Base-by-base conservation (phyloP, 2,113 vertebrate genomes). In the Suricata suricatta region DNA sequence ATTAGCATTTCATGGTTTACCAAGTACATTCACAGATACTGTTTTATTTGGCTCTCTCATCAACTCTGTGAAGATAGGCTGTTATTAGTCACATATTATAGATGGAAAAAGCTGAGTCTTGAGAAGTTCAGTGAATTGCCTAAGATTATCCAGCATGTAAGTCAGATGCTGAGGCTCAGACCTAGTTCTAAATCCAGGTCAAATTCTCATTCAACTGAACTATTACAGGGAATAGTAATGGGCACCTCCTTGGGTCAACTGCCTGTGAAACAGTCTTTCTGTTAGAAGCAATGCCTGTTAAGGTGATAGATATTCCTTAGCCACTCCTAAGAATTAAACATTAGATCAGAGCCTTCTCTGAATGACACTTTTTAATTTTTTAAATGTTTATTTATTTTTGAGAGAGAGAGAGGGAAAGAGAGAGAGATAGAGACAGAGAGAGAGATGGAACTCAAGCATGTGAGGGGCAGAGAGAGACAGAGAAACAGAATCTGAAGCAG, bases 321-420 rank as follows among this genome's bases (percentile, higher is more conserved):
- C 74, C 81, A 35, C 80, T 80, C 31, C 64, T 44, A 76, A 95
- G 33, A 54, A 84, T 72, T 92, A 88, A 96, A 33, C 71, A 89
- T 88, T 90, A 95, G 52, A 90, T 52, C 17, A 91, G 68, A 77
- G 31, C 7, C n/a, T 63, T 68, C 52, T n/a, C 52, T 72, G n/a
- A 60, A 54, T 54, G 15, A 54, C 15, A 54, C 52, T 54, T 54
- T 54, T 60, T 60, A 23, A 25, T 21, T 57, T 57, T 57, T 57
- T 57, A 21, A 57, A 21, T 57, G 21, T 60, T 60, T 60, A 60
- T 60, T 60, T 60, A 60, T 60, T 60, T 60, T 23, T 25, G 57
- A 60, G 57, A 60, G 57, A 60, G 57, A 60, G 21, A 50, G 13
- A 50, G 57, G 23, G 57, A 60, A 15, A 60, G 21, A 50, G 12